Evolutionary conservation across 2,888 invertebrate species (phyloP).

Genomic region (Mythimna ferrago): DNA sequence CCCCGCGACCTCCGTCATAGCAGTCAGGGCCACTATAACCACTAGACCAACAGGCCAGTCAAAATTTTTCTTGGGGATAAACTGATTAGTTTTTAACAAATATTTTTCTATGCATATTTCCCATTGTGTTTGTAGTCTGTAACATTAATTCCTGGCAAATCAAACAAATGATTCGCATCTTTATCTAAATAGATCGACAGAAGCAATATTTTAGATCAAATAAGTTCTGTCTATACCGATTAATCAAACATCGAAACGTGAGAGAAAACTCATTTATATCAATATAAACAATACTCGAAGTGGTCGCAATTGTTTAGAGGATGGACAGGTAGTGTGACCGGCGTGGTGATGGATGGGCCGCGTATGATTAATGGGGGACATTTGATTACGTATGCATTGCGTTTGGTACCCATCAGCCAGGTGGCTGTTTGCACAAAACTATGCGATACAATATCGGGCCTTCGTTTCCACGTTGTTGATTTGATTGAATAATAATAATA

Average conservation of each 20-base stretch:
- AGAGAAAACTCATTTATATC: slow-evolving; percentile 73
- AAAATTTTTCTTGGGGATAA: too few species aligned
- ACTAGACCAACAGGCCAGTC: too few species aligned
- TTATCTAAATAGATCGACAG: background rate
- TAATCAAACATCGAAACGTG: slow-evolving; percentile 61
- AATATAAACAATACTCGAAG: slow-evolving; percentile 67
- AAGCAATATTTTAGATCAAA: slow-evolving; percentile 34
- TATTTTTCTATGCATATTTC: too few species aligned
- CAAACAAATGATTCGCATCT: slow-evolving; percentile 1
- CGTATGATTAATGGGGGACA: slow-evolving; percentile 65
- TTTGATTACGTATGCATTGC: slow-evolving; percentile 63
- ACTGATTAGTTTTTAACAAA: too few species aligned
- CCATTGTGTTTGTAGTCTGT: background rate
- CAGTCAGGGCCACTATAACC: too few species aligned
- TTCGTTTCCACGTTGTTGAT: too few species aligned
- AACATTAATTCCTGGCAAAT: background rate
- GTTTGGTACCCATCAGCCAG: slow-evolving; percentile 36
- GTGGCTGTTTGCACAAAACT: slow-evolving; percentile 14
- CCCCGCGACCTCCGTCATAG: too few species aligned
- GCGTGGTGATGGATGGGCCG: slow-evolving; percentile 63
- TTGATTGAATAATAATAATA: too few species aligned
- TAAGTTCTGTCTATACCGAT: slow-evolving; percentile 40
- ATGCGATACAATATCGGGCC: background rate
- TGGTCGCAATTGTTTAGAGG: slow-evolving; percentile 62
- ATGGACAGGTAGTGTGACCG: slow-evolving; percentile 62